Conservation (phyloP, 2,113 vertebrate species). For the Psittacus erithacus region DNA sequence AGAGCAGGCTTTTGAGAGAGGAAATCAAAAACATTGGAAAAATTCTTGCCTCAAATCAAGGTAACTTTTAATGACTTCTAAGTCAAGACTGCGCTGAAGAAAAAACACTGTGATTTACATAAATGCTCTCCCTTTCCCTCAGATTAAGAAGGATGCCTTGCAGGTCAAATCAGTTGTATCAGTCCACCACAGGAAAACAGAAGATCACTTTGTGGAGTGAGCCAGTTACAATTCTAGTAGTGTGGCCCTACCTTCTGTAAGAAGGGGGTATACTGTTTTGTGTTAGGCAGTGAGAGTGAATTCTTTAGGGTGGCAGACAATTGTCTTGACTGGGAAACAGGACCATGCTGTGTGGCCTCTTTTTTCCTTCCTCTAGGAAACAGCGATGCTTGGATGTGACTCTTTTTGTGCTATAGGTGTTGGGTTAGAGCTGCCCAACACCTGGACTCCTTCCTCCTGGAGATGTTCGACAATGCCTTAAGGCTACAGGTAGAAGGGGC, state of each 20-base stretch:
- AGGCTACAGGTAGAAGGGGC: background rate
- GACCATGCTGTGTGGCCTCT: accelerated
- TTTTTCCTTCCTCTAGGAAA: background rate
- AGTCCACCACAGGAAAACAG: background rate
- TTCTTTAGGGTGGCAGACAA: background rate
- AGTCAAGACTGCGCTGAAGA: background rate
- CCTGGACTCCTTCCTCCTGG: background rate
- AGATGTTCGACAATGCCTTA: background rate
- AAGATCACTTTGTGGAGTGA: background rate
- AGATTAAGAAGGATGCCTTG: background rate
- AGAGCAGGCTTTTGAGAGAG: background rate
- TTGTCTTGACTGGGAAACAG: background rate
- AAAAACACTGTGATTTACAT: background rate
- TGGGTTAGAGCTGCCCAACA: background rate
- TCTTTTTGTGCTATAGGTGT: background rate
- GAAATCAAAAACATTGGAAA: conserved; percentile 5
- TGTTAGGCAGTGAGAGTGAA: background rate
- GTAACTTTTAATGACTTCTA: conserved; percentile 1
- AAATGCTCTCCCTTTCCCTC: background rate
- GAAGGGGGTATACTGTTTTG: accelerated
- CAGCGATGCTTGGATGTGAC: background rate
- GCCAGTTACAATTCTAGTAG: background rate
- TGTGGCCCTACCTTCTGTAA: background rate
- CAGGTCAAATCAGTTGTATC: background rate
- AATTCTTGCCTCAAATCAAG: conserved; percentile 23